Conservation (phyloP, 2,888 invertebrate species). For the Drosophila nr. medialis region DNA sequence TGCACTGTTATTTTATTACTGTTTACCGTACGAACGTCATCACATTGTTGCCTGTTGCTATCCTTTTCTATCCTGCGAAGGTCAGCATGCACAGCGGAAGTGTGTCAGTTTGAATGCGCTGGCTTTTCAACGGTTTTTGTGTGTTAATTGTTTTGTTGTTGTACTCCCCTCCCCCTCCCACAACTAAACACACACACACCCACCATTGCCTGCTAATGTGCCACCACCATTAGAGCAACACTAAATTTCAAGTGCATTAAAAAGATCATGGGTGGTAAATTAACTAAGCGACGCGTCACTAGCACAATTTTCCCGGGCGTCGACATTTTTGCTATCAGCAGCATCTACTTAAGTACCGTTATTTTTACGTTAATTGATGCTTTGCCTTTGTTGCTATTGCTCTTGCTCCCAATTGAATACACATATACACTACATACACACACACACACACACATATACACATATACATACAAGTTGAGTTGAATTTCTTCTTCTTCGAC, state of each 20-base stretch:
- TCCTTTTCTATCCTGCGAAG: slow-evolving; percentile 37
- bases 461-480: slow-evolving; percentile 7
- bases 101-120: slow-evolving; percentile 67
- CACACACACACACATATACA: background rate
- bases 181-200: background rate
- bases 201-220: slow-evolving; percentile 22
- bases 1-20: slow-evolving; percentile 70
- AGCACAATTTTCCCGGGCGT: slow-evolving; percentile 29
- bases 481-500: slow-evolving; percentile 5
- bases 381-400: slow-evolving; percentile 40
- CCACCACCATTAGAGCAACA: slow-evolving; percentile 44
- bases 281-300: slow-evolving; percentile 67
- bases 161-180: background rate
- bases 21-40: slow-evolving; percentile 66
- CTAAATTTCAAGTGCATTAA: slow-evolving; percentile 79
- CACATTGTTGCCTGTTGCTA: slow-evolving; percentile 13
- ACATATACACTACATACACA: slow-evolving; percentile 2
- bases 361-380: slow-evolving; percentile 72
- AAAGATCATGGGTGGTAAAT: slow-evolving; percentile 81
- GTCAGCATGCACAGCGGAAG: slow-evolving; percentile 51
- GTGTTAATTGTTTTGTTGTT: slow-evolving; percentile 74
- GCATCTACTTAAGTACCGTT: slow-evolving; percentile 42
- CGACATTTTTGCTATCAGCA: slow-evolving; percentile 33
- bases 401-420: slow-evolving; percentile 58
- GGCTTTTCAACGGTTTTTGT: slow-evolving; percentile 57